Percentiles rank a stretch among this genome's conserved stretches.
phyloP scores from a whole-genome alignment of 2,797 vertebrate species.

The Ptychadena robeensis region DNA sequence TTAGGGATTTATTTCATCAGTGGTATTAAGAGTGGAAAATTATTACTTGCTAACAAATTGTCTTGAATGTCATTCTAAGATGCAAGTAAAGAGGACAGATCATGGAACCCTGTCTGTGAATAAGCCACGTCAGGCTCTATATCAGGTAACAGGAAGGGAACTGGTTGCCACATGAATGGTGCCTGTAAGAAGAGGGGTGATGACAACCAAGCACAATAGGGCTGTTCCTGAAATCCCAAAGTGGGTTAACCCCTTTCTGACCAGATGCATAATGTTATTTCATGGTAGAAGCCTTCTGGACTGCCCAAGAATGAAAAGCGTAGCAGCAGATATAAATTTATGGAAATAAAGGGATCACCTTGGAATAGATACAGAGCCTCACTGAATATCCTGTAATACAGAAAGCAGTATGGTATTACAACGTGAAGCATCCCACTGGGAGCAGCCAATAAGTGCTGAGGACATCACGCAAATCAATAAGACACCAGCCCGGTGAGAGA shows the following conservation, averaged over 20 bases:
- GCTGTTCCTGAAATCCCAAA: constrained; percentile 51
- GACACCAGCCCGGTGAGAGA: constrained; percentile 27
- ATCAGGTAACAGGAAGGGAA: constrained; percentile 61
- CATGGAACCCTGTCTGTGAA: constrained; percentile 38
- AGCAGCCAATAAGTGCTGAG: constrained; percentile 56
- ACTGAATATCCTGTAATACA: constrained; percentile 5
- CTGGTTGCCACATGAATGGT: constrained; percentile 56
- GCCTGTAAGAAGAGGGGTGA: constrained; percentile 57
- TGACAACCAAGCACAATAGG: constrained; percentile 54
- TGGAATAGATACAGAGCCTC: constrained; percentile 10
- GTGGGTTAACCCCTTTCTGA: constrained; percentile 28
- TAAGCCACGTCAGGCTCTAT: constrained; percentile 42
- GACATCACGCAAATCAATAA: constrained; percentile 55
- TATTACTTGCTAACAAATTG: constrained; percentile 31
- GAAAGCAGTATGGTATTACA: constrained; percentile 35
- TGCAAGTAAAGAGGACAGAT: constrained; percentile 44
- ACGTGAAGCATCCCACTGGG: constrained; percentile 34
- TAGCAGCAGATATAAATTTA: background rate
- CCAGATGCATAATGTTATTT: background rate
- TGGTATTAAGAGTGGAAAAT: background rate
- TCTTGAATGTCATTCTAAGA: constrained; percentile 26
- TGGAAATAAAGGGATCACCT: background rate
- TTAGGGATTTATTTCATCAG: background rate
- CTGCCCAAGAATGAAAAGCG: background rate
- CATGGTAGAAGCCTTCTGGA: background rate